Evolutionary conservation across 1,140 invertebrate species (phyloP).

Genomic region (Cotesia glomerata): DNA sequence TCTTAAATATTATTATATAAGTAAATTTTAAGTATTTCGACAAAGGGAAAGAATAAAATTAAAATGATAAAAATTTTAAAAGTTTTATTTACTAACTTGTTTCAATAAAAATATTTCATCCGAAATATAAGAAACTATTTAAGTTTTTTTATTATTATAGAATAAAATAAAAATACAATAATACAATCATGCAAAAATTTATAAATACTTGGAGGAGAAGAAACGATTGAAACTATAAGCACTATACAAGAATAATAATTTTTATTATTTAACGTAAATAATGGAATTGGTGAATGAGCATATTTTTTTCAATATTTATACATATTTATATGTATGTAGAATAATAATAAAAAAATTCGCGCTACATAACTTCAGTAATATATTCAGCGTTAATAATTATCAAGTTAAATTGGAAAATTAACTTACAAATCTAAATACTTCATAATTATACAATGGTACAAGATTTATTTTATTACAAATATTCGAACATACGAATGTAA

Average conservation of each 20-base stretch:
- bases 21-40: background rate
- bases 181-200: constrained; percentile 5
- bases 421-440: background rate
- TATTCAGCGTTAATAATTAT: background rate
- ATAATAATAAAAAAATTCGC: constrained; percentile 1
- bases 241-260: constrained; percentile 51
- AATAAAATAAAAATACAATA: background rate
- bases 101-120: too few species aligned
- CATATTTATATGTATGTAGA: background rate
- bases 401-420: background rate
- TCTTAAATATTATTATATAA: background rate
- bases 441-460: constrained; percentile 23
- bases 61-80: too few species aligned
- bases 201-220: constrained; percentile 5
- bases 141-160: too few species aligned
- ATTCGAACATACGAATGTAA: background rate
- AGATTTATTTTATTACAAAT: constrained; percentile 19
- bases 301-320: constrained; percentile 10
- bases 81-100: too few species aligned
- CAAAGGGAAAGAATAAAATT: background rate
- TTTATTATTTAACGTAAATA: constrained; percentile 45
- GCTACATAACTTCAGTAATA: background rate
- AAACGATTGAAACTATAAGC: constrained; percentile 1
- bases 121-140: too few species aligned
- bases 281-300: constrained; percentile 45